Conservation (phyloP, 2,888 invertebrate species). For the Lacanobia wlatinum region DNA sequence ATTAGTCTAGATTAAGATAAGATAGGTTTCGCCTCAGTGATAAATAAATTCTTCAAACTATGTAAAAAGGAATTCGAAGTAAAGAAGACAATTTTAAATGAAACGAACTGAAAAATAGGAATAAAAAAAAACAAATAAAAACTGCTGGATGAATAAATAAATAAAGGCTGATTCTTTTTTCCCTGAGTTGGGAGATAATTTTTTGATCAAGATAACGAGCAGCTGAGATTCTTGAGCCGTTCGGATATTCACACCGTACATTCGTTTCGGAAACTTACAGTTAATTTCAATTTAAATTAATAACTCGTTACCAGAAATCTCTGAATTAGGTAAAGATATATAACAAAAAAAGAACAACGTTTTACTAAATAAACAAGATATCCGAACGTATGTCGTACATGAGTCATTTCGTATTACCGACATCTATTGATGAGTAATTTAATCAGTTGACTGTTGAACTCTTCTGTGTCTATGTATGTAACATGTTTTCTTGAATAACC, state of each 20-base stretch:
- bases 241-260: conserved; percentile 39
- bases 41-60: neutral
- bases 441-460: neutral
- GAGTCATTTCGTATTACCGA: neutral
- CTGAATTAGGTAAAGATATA: too few species aligned
- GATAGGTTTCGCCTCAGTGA: neutral
- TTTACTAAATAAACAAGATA: conserved; percentile 1
- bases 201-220: conserved; percentile 54
- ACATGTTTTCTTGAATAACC: too few species aligned
- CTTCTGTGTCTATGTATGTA: neutral
- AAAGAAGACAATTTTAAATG: neutral
- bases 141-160: neutral
- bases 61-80: neutral
- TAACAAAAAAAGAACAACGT: too few species aligned
- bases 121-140: neutral
- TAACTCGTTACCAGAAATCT: too few species aligned
- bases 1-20: neutral
- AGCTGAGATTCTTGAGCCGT: conserved; percentile 52
- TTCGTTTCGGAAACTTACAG: neutral
- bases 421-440: conserved; percentile 23
- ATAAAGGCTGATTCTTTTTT: neutral
- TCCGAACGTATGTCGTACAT: conserved; percentile 22
- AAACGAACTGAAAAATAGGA: neutral
- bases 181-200: conserved; percentile 38
- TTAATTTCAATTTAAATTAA: too few species aligned